Evolutionary conservation across 2,888 invertebrate genomes (phyloP).

Genomic region (Lithophane leautieri): DNA sequence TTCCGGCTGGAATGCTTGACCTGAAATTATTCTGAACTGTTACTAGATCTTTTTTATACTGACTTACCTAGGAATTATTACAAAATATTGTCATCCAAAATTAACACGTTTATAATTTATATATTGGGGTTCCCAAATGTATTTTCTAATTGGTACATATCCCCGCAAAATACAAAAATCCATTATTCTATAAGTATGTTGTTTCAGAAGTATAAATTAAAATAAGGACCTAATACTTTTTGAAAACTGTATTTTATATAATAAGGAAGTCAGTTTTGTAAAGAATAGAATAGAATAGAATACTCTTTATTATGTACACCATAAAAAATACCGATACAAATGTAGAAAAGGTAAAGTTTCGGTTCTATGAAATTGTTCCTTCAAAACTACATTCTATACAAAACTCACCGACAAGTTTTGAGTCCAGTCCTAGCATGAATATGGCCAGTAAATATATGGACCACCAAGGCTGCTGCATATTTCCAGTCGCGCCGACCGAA

Average conservation of each 20-base stretch:
- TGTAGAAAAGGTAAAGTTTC: too few relatives aligned
- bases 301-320: too few relatives aligned
- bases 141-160: not conserved
- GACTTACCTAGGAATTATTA: too few relatives aligned
- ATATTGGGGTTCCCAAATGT: not conserved
- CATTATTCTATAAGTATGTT: not conserved
- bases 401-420: conserved; percentile 83
- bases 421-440: conserved; percentile 85
- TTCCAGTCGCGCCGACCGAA: conserved; percentile 68
- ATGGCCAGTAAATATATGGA: conserved; percentile 81
- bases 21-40: conserved; percentile 80
- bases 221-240: not conserved
- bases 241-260: not conserved
- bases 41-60: not conserved
- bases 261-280: too few relatives aligned
- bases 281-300: too few relatives aligned
- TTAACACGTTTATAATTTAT: not conserved
- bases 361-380: not conserved
- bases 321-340: too few relatives aligned
- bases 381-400: not conserved
- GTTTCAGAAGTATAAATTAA: not conserved
- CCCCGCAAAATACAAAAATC: not conserved
- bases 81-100: not conserved
- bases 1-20: conserved; percentile 95
- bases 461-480: conserved; percentile 86